Evolutionary conservation across 2,113 vertebrate species (phyloP), one percentile per base, ranked within the genome.

Genomic region (Origma solitaria): DNA sequence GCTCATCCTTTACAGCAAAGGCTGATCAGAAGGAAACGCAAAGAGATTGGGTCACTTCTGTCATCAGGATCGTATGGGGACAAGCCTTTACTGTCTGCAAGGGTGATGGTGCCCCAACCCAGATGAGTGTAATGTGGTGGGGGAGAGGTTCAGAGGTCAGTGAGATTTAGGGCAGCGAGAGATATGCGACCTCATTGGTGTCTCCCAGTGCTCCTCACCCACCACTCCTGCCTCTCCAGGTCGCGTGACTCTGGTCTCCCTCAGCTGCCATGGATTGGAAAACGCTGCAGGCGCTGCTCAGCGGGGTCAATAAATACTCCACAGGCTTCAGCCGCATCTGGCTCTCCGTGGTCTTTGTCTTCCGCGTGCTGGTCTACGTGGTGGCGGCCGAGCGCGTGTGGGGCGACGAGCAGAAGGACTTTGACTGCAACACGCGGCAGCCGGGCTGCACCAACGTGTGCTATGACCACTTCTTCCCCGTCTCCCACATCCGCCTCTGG

Each of bases 401-500:
- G 99, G 98, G 97, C 0, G 99, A 99, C 0, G 99, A 99, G 35
- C 98, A 94, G 93, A 99, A 98, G 94, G 99, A 99, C 58, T 99
- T 99, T 6, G 97, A 98, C 21, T 99, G 99, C 86, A 99, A 99
- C 97, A 99, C 99, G 0, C 78, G 54, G 35, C 99, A 99, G 97
- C 99, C 99, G 0, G 99, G 99, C 61, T 99, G 99, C 97, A 93
- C 53, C 94, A 99, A 98, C 0, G 99, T 99, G 35, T 99, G 99
- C 95, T 99, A 98, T 0, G 98, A 99, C 97, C 20, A 98, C 82
- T 97, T 97, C 96, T 99, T 99, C 96, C 99, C 99, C 91, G 98
- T 99, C 96, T 99, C 99, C 88, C 99, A 99, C 96, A 98, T 99
- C 95, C 98, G 98, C 30, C 98, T 99, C 40, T 99, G 99, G 99